These are phyloP conservation scores for Cacoxenus indagator DNA, from an alignment of 2,888 invertebrate species.

Conservation along the genomic window DNA sequence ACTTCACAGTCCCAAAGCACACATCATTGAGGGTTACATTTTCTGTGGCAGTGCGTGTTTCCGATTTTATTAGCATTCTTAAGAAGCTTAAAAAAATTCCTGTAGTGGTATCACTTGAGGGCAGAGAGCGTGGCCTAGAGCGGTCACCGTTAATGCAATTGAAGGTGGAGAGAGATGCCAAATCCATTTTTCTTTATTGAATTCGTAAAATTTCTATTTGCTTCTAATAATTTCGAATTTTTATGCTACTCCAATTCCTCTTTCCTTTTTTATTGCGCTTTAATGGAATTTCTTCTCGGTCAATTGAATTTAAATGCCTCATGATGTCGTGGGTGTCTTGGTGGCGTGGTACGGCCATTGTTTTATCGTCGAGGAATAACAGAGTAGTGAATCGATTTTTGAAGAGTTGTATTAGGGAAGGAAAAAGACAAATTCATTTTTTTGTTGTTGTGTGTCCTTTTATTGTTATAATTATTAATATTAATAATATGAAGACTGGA, in stretches of 20 bases:
- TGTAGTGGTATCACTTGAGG: not conserved
- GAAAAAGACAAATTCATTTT: too few species aligned
- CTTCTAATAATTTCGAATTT: not conserved
- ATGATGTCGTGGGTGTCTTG: not conserved
- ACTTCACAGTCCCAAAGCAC: not conserved
- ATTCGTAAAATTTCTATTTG: slow-evolving; percentile 10
- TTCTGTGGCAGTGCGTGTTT: not conserved
- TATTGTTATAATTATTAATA: too few species aligned
- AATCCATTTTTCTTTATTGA: slow-evolving; percentile 1
- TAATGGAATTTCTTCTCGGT: not conserved
- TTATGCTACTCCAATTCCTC: not conserved
- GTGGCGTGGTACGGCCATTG: not conserved
- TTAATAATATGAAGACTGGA: too few species aligned
- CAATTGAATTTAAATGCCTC: slow-evolving; percentile 11
- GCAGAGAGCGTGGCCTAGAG: not conserved
- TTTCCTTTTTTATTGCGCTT: not conserved
- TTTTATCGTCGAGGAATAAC: not conserved
- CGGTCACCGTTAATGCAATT: not conserved
- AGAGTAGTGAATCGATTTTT: too few species aligned
- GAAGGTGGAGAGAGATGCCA: not conserved
- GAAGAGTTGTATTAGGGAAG: too few species aligned
- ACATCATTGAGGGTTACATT: not conserved
- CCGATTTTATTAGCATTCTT: slow-evolving; percentile 15
- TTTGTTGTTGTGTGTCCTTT: too few species aligned
- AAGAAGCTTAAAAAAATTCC: slow-evolving; percentile 1